These are phyloP conservation scores for Bruchidius siliquastri DNA, from an alignment of 2,888 invertebrate species.

Conservation along the genomic window DNA sequence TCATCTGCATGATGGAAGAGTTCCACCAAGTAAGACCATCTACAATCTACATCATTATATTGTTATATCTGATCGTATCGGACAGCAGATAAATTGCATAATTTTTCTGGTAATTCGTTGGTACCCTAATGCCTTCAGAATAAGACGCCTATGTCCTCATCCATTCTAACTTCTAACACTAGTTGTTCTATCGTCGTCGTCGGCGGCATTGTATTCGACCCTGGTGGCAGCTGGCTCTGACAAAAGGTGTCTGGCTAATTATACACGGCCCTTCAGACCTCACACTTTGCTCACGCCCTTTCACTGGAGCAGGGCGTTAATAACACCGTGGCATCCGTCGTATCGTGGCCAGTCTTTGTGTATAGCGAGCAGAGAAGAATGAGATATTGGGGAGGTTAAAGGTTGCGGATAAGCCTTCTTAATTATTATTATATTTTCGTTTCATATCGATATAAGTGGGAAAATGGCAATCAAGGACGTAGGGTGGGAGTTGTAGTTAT, in stretches of 20 bases:
- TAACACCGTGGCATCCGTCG: constrained; percentile 25
- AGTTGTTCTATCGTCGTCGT: neutral
- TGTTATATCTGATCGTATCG: too few relatives aligned
- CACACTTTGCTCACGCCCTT: constrained; percentile 47
- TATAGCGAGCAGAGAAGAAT: neutral
- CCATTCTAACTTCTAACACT: neutral
- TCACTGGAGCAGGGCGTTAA: constrained; percentile 38
- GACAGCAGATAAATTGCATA: neutral
- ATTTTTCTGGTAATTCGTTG: constrained; percentile 13
- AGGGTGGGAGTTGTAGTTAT: too few relatives aligned
- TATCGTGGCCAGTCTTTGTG: neutral
- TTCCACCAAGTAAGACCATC: too few relatives aligned
- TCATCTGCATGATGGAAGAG: too few relatives aligned
- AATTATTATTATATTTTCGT: too few relatives aligned
- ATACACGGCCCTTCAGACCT: constrained; percentile 45
- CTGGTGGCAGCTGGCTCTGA: constrained; percentile 43
- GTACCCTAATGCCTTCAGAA: too few relatives aligned
- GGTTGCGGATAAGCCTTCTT: neutral
- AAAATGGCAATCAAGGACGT: too few relatives aligned
- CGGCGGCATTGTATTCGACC: neutral
- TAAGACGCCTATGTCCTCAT: neutral
- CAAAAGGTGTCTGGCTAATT: constrained; percentile 47
- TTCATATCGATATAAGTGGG: too few relatives aligned
- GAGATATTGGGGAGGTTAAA: neutral
- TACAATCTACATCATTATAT: too few relatives aligned